Evolutionary conservation across 2,113 vertebrate genomes (phyloP), one percentile per base, ranked within the genome.

Genomic region (Tragelaphus scriptus): DNA sequence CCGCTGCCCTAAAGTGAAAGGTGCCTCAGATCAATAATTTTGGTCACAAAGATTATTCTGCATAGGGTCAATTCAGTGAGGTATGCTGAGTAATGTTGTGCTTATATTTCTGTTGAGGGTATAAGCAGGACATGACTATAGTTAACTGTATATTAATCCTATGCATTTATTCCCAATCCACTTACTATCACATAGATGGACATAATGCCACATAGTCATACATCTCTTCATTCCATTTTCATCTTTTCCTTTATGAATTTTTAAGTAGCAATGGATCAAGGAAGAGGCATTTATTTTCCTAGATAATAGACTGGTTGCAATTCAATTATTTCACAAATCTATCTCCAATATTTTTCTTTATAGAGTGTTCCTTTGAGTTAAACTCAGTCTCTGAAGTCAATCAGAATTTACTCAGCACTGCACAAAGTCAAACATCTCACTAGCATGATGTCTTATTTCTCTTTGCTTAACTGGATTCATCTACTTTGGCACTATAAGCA

Each of bases 261-360:
- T 92, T 85, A 98, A 94, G 85, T 56, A 94, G 59, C 28, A 88
- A 7, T 88, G 56, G 21, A 81, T 65, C 15, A 13, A 68, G 56
- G 51, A 84, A 28, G 15, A 84, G 56, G 40, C 10, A 85, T 85
- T 30, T 47, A n/a, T 95, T 97, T 96, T 87, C 79, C 11, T 44
- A 68, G 80, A 95, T 81, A 61, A 95, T 11, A 81, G 40, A 85
- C 25, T 91, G 55, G 19, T 13, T 23, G 58, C 17, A 51, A 87
- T 91, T 95, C 61, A 90, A 79, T 87, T 91, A 91, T 59, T 93
- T 93, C 96, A 85, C 61, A 92, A 92, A 75, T 58, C 13, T 6
- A 84, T 36, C 19, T 92, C 80, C 55, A 96, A 14, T 79, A 63
- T 58, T 94, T 85, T 23, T 79, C 71, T 93, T 86, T 40, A 61